Evolutionary conservation across 2,888 invertebrate species (phyloP).

Genomic region (Orthosia gothica): DNA sequence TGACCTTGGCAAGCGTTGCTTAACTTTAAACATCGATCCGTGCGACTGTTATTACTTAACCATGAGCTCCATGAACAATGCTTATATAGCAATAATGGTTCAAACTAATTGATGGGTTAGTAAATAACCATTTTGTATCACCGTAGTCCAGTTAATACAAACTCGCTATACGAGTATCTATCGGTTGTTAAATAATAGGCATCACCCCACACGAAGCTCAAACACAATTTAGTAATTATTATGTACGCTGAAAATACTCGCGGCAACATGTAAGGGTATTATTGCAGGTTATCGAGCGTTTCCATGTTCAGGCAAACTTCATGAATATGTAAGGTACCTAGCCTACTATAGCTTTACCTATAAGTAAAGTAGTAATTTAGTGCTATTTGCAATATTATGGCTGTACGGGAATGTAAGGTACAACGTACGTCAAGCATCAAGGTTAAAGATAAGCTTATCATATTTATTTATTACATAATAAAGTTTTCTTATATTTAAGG

Average conservation of each 20-base stretch:
- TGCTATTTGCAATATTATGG: neutral
- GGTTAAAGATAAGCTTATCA: neutral
- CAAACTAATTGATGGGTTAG: neutral
- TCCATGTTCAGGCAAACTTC: neutral
- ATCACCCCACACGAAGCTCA: slow-evolving; percentile 5
- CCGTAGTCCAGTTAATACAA: neutral
- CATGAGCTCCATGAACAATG: too few relatives aligned
- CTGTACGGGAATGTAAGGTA: neutral
- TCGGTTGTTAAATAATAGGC: slow-evolving; percentile 8
- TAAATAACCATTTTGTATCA: slow-evolving; percentile 4
- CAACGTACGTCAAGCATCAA: neutral
- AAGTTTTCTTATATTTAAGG: too few relatives aligned
- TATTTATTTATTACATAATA: too few relatives aligned
- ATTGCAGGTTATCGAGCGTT: slow-evolving; percentile 19
- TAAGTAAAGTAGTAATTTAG: neutral
- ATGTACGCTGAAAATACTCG: slow-evolving; percentile 9
- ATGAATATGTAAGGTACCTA: slow-evolving; percentile 26
- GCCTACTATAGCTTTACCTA: too few relatives aligned
- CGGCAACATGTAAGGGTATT: neutral
- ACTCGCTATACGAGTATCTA: slow-evolving; percentile 9
- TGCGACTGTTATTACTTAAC: too few relatives aligned
- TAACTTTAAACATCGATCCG: too few relatives aligned
- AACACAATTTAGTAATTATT: slow-evolving; percentile 36
- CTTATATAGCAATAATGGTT: neutral
- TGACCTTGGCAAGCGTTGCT: too few relatives aligned